These are phyloP conservation scores for Probaryconus sp. DNA, from an alignment of 1,140 invertebrate species.

Conservation along the genomic window DNA sequence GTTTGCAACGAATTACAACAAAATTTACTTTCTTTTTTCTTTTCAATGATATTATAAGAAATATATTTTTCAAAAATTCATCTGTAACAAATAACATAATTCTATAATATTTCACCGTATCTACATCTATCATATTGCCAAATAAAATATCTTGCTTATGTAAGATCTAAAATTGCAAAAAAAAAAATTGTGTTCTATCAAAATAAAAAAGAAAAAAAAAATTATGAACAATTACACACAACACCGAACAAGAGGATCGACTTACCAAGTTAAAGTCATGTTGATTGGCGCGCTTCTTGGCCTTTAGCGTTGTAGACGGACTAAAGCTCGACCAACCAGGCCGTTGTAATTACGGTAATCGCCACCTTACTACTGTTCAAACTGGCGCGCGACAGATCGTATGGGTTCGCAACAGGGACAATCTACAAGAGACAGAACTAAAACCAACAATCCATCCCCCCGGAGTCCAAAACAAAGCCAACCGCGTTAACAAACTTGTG, in stretches of 20 bases:
- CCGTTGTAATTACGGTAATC: constrained; percentile 34
- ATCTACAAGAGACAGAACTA: constrained; percentile 15
- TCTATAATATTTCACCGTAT: too few species aligned
- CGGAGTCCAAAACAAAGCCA: constrained; percentile 8
- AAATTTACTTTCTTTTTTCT: too few species aligned
- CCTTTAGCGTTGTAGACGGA: constrained; percentile 19
- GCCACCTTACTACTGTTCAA: constrained; percentile 25
- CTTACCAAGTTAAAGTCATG: constrained; percentile 56
- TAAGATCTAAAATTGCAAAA: too few species aligned
- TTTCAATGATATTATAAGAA: too few species aligned
- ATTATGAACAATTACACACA: background rate
- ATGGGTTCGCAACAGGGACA: background rate
- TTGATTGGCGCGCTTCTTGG: constrained; percentile 30
- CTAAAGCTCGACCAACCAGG: constrained; percentile 10
- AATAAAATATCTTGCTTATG: too few species aligned
- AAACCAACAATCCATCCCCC: background rate
- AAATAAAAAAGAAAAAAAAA: background rate
- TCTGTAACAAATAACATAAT: too few species aligned
- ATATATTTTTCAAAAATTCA: too few species aligned
- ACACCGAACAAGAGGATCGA: constrained; percentile 1
- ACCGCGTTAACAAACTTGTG: too few species aligned
- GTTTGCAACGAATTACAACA: too few species aligned
- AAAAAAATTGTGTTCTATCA: too few species aligned
- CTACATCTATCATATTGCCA: too few species aligned
- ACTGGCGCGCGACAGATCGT: constrained; percentile 17